Evolutionary conservation across 2,888 invertebrate genomes (phyloP).

Genomic region (Agrenia bidenticulata): DNA sequence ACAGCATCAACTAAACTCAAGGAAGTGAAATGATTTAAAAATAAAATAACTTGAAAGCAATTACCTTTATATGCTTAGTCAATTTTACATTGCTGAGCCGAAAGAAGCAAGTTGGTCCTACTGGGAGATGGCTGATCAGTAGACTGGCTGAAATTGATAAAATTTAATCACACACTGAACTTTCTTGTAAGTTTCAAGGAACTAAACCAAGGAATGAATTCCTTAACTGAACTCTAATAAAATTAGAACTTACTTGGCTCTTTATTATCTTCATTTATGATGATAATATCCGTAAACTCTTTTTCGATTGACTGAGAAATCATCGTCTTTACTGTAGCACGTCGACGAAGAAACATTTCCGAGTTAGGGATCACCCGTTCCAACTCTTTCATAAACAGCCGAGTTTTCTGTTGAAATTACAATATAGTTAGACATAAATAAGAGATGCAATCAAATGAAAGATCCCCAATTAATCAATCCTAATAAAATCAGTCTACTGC

Average conservation of each 20-base stretch:
- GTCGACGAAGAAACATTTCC: constrained; percentile 78
- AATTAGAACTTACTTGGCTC: constrained; percentile 66
- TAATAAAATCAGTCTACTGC: too few relatives aligned
- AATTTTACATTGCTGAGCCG: constrained; percentile 88
- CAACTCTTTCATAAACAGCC: constrained; percentile 89
- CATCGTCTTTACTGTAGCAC: constrained; percentile 89
- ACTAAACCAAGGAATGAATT: too few relatives aligned
- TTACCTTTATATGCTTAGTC: constrained; percentile 74
- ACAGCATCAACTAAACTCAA: too few relatives aligned
- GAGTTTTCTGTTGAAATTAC: constrained; percentile 65
- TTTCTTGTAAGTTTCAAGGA: not conserved
- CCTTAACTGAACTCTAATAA: not conserved
- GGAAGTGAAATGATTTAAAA: too few relatives aligned
- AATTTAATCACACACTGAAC: too few relatives aligned
- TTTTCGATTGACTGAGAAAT: constrained; percentile 78
- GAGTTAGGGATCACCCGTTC: constrained; percentile 91
- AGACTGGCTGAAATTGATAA: constrained; percentile 69
- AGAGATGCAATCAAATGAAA: too few relatives aligned
- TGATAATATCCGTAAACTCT: constrained; percentile 80
- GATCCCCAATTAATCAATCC: too few relatives aligned
- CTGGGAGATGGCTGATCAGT: constrained; percentile 87
- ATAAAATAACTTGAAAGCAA: too few relatives aligned
- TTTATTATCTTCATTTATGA: constrained; percentile 92
- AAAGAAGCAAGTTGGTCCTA: constrained; percentile 96
- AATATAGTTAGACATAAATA: too few relatives aligned